phyloP scores from a whole-genome alignment of 2,888 invertebrate genomes.

The Chorisops tibialis region DNA sequence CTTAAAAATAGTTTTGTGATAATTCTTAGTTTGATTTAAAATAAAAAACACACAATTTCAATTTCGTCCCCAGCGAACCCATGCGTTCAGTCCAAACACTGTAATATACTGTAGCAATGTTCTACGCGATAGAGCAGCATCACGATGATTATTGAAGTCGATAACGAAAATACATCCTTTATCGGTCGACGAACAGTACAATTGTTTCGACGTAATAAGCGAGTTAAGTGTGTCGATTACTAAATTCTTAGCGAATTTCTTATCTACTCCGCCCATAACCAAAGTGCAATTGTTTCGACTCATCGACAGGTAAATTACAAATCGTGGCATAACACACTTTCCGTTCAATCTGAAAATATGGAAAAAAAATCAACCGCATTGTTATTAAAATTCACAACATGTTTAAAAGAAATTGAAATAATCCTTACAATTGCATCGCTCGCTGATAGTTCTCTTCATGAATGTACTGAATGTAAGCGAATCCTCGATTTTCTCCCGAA shows the following conservation, averaged over 20 bases:
- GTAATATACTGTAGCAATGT: neutral
- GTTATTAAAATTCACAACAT: neutral
- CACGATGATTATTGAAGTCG: constrained; percentile 10
- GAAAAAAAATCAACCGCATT: neutral
- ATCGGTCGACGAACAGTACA: neutral
- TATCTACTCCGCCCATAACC: neutral
- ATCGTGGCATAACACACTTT: neutral
- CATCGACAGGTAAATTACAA: neutral
- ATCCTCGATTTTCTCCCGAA: constrained; percentile 30
- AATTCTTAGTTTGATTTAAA: no score
- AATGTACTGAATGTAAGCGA: constrained; percentile 25
- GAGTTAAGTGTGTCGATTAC: neutral
- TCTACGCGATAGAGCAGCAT: constrained; percentile 7
- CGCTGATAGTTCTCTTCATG: neutral
- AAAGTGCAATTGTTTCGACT: constrained; percentile 11
- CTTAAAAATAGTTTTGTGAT: no score
- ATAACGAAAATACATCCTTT: neutral
- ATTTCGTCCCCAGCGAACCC: constrained; percentile 9
- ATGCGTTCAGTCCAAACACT: constrained; percentile 1
- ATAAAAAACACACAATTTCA: no score
- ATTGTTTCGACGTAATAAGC: neutral
- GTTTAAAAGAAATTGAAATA: neutral
- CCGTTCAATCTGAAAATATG: neutral
- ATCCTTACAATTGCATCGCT: constrained; percentile 23
- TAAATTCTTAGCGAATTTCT: neutral